Percentiles rank a stretch among this genome's conserved stretches.
Conservation (phyloP, 1,140 invertebrate species). For the Artemia franciscana region DNA sequence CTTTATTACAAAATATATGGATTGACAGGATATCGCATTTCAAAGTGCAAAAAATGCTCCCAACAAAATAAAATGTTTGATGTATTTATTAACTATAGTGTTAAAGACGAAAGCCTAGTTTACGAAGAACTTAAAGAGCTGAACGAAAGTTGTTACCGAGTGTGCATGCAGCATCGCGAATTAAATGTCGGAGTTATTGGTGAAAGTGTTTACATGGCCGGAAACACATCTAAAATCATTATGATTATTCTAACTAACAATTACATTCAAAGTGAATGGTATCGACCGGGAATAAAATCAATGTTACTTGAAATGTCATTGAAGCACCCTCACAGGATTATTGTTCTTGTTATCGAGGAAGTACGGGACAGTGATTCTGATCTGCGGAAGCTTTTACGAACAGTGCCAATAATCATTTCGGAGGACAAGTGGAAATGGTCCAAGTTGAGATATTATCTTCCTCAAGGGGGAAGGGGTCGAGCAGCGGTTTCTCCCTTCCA, state of each 20-base stretch:
- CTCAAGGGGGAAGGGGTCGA: neutral
- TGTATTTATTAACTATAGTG: slow-evolving; percentile 77
- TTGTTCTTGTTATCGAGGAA: neutral
- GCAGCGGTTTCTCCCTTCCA: neutral
- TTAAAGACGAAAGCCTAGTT: slow-evolving; percentile 73
- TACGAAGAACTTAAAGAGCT: slow-evolving; percentile 59
- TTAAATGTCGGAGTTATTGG: slow-evolving; percentile 38
- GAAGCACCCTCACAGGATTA: neutral
- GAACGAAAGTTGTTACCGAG: slow-evolving; percentile 56
- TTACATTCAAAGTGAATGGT: slow-evolving; percentile 83
- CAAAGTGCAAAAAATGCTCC: slow-evolving; percentile 43
- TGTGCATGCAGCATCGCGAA: slow-evolving; percentile 73
- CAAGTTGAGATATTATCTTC: neutral
- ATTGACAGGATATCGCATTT: slow-evolving; percentile 19
- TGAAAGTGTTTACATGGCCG: slow-evolving; percentile 71
- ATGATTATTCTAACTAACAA: slow-evolving; percentile 79
- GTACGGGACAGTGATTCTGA: neutral
- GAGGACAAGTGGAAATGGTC: neutral
- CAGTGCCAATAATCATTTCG: neutral
- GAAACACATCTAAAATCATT: slow-evolving; percentile 61
- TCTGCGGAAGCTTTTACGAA: neutral
- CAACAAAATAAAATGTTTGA: slow-evolving; percentile 41
- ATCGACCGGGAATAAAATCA: slow-evolving; percentile 22
- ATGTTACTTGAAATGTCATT: neutral
- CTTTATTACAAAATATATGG: slow-evolving; percentile 61